Evolutionary conservation across 2,113 vertebrate species (phyloP).

Genomic region (Mionectes macconnelli): DNA sequence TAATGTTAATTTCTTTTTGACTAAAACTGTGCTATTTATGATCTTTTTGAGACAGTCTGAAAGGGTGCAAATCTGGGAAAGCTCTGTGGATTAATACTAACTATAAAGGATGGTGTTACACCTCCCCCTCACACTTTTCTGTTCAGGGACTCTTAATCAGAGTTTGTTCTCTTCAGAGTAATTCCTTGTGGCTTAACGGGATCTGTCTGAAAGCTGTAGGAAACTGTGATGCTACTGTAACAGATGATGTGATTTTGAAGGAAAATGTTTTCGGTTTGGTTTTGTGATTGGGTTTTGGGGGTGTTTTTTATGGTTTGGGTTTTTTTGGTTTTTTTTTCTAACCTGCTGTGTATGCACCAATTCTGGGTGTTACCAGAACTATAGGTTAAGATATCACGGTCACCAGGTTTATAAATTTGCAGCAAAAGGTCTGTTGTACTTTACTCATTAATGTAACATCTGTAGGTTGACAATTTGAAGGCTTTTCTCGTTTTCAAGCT

Average conservation of each 20-base stretch:
- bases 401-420: neutral
- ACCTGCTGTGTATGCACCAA: neutral
- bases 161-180: neutral
- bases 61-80: neutral
- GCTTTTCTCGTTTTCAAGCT: neutral
- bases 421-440: neutral
- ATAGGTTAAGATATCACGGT: neutral
- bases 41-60: neutral
- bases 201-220: neutral
- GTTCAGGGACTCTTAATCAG: neutral
- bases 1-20: neutral
- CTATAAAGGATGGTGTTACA: neutral
- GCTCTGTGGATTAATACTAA: neutral
- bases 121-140: neutral
- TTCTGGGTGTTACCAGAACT: neutral
- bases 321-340: neutral
- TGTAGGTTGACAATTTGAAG: neutral
- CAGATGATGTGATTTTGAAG: neutral
- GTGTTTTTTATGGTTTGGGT: no score
- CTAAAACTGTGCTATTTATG: neutral
- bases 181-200: neutral
- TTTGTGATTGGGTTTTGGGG: no score
- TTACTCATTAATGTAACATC: neutral
- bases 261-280: accelerated
- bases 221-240: neutral